These are phyloP conservation scores for Cryptus viduatorius DNA, from an alignment of 2,888 invertebrate species.

Conservation along the genomic window DNA sequence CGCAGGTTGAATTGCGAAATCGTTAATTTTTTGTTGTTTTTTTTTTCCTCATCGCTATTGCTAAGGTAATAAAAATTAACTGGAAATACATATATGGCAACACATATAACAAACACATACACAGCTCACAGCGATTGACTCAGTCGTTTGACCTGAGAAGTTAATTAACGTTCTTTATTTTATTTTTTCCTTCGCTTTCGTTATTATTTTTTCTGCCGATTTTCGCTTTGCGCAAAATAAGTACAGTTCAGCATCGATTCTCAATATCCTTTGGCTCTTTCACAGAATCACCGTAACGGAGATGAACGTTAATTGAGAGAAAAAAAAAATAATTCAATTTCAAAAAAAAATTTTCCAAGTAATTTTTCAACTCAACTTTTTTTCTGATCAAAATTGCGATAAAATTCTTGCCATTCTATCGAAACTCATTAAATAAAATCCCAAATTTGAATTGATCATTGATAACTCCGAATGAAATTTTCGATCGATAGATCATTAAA, in stretches of 20 bases:
- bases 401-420: no score
- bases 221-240: slow-evolving; percentile 18
- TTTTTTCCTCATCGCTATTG: neutral
- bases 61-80: slow-evolving; percentile 31
- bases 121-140: slow-evolving; percentile 1
- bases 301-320: no score
- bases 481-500: no score
- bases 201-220: neutral
- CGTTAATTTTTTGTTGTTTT: slow-evolving; percentile 17
- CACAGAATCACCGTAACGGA: slow-evolving; percentile 10
- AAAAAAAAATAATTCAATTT: no score
- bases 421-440: no score
- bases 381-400: no score
- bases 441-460: no score
- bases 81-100: slow-evolving; percentile 54
- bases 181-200: neutral
- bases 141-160: slow-evolving; percentile 21
- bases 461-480: no score
- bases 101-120: slow-evolving; percentile 37
- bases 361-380: no score
- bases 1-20: neutral
- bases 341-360: no score
- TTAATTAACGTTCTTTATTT: slow-evolving; percentile 8
- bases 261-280: slow-evolving; percentile 52
- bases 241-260: slow-evolving; percentile 43